phyloP scores from a whole-genome alignment of 1,140 invertebrate genomes.

The Zaprionus kolodkinae region DNA sequence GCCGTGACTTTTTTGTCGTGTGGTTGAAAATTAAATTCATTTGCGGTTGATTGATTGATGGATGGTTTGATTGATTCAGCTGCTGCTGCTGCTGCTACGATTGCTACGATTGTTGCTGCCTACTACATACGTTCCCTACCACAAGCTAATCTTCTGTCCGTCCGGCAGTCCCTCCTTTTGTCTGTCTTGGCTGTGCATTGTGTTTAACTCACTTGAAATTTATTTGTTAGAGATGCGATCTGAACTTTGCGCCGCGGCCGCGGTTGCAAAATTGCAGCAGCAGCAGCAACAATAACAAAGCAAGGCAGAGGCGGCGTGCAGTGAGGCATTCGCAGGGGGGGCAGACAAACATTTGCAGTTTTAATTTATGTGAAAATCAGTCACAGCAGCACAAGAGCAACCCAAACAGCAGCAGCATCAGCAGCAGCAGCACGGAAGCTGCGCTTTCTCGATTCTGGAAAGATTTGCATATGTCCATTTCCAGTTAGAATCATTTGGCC shows the following conservation, averaged over 20 bases:
- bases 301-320: background rate
- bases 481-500: constrained; percentile 28
- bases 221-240: constrained; percentile 73
- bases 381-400: constrained; percentile 30
- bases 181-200: constrained; percentile 65
- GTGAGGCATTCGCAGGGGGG: too few species aligned
- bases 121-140: constrained; percentile 3
- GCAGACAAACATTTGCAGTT: constrained; percentile 59
- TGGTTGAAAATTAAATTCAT: constrained; percentile 70
- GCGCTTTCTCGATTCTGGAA: constrained; percentile 3
- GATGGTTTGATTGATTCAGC: constrained; percentile 78
- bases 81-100: constrained; percentile 35
- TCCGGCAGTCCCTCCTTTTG: constrained; percentile 13
- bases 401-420: constrained; percentile 15
- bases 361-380: constrained; percentile 73
- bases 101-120: constrained; percentile 10
- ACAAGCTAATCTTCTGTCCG: constrained; percentile 10
- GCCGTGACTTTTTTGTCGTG: constrained; percentile 38
- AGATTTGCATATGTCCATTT: constrained; percentile 51
- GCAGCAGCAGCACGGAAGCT: constrained; percentile 26
- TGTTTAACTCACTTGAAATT: constrained; percentile 68
- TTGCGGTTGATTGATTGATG: constrained; percentile 78
- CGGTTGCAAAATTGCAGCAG: constrained; percentile 52
- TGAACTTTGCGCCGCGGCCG: constrained; percentile 61
- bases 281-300: constrained; percentile 1